These are phyloP conservation scores for Uropsilus gracilis DNA, from an alignment of 2,113 vertebrate genomes.

Conservation along the genomic window DNA sequence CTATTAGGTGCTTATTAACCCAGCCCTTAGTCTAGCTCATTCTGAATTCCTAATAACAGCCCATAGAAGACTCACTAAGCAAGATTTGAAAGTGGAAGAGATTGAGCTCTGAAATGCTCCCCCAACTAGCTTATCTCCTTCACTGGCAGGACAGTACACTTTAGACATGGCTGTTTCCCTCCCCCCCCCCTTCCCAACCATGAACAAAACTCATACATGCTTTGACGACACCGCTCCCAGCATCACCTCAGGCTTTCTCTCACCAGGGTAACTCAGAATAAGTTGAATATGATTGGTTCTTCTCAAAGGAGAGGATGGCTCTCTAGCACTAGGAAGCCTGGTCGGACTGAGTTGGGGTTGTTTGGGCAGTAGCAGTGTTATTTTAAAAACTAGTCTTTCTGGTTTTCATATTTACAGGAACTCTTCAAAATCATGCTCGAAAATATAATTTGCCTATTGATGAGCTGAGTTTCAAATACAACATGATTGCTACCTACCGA, in stretches of 20 bases:
- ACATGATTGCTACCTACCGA: conserved; percentile 85
- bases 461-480: conserved; percentile 91
- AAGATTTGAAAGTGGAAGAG: not conserved
- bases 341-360: not conserved
- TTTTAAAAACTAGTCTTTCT: not conserved
- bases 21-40: not conserved
- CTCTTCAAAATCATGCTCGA: conserved; percentile 91
- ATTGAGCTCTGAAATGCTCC: not conserved
- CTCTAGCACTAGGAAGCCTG: not conserved
- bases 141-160: not conserved
- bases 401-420: conserved; percentile 78
- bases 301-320: not conserved
- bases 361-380: too few species aligned
- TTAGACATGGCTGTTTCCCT: not conserved
- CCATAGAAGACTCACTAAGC: not conserved
- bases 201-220: not conserved
- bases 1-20: not conserved
- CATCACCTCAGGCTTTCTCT: not conserved
- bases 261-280: not conserved
- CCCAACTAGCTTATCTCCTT: not conserved
- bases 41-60: not conserved
- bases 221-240: not conserved
- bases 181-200: not conserved
- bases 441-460: conserved; percentile 92
- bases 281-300: not conserved